Percentiles rank a stretch among this genome's conserved stretches.
Evolutionary conservation across 2,888 invertebrate species (phyloP).

Genomic region (Nomada flava): DNA sequence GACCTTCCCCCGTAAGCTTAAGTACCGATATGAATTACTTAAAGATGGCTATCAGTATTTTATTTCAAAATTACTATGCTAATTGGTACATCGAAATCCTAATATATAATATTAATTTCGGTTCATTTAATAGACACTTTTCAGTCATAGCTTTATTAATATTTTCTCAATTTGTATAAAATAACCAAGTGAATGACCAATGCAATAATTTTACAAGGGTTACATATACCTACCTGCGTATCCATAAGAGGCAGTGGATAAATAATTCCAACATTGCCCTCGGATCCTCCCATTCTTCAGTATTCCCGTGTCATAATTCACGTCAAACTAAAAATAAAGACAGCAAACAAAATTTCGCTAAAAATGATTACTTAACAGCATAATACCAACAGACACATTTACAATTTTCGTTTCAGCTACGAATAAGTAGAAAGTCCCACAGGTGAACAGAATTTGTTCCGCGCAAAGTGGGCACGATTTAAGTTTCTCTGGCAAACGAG

Average conservation of each 20-base stretch:
- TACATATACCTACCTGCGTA: too few species aligned
- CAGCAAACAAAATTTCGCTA: not conserved
- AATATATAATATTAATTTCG: not conserved
- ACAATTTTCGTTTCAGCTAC: not conserved
- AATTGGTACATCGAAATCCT: not conserved
- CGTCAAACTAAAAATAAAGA: too few species aligned
- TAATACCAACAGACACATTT: slow-evolving; percentile 9
- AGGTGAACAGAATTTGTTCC: slow-evolving; percentile 12
- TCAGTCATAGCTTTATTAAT: not conserved
- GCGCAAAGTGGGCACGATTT: not conserved
- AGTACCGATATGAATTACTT: not conserved
- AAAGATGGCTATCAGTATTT: too few species aligned
- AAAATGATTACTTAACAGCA: not conserved
- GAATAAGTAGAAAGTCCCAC: slow-evolving; percentile 3
- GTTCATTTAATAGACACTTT: not conserved
- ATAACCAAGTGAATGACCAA: too few species aligned
- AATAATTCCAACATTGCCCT: too few species aligned
- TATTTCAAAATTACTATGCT: not conserved
- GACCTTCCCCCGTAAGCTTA: not conserved
- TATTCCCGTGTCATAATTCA: too few species aligned
- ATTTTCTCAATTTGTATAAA: not conserved
- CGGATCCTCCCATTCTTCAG: too few species aligned
- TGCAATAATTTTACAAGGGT: too few species aligned
- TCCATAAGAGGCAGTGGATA: too few species aligned
- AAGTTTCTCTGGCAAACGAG: slow-evolving; percentile 9